phyloP scores from a whole-genome alignment of 2,113 vertebrate species.

The Tricholaema leucomelas region DNA sequence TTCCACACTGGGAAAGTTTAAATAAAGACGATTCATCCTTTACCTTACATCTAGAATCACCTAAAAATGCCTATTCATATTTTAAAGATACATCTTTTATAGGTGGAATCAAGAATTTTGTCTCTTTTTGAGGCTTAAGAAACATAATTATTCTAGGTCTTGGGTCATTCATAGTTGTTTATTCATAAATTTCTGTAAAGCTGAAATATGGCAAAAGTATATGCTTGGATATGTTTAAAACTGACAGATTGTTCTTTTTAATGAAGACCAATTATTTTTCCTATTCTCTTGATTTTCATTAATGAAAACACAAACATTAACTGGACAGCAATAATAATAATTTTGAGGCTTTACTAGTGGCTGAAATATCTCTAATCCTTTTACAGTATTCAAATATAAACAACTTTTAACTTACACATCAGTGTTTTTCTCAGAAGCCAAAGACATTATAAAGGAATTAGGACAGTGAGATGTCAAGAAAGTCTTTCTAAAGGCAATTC shows the following conservation, averaged over 20 bases:
- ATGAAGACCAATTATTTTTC: not conserved
- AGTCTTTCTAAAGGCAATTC: not conserved
- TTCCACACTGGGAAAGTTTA: not conserved
- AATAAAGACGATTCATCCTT: not conserved
- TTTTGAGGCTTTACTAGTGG: not conserved
- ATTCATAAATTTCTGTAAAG: not conserved
- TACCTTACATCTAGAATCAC: not conserved
- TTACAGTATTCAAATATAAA: not conserved
- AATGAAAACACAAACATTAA: not conserved
- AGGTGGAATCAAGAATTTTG: not conserved
- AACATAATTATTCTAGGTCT: not conserved
- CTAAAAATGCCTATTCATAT: not conserved
- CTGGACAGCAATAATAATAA: fast-evolving
- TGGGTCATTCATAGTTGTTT: not conserved
- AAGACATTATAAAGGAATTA: not conserved
- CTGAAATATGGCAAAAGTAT: not conserved
- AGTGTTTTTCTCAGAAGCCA: not conserved
- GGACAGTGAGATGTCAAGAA: not conserved
- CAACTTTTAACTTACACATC: not conserved
- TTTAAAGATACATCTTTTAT: not conserved
- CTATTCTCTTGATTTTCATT: not conserved
- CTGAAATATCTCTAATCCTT: not conserved
- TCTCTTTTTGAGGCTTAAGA: not conserved
- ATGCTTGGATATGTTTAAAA: not conserved
- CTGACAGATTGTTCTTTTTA: not conserved